A percentile compares a stretch with the other conserved stretches of the same genome.
Conservation (phyloP, 2,797 vertebrate genomes). For the Remorina albescens region DNA sequence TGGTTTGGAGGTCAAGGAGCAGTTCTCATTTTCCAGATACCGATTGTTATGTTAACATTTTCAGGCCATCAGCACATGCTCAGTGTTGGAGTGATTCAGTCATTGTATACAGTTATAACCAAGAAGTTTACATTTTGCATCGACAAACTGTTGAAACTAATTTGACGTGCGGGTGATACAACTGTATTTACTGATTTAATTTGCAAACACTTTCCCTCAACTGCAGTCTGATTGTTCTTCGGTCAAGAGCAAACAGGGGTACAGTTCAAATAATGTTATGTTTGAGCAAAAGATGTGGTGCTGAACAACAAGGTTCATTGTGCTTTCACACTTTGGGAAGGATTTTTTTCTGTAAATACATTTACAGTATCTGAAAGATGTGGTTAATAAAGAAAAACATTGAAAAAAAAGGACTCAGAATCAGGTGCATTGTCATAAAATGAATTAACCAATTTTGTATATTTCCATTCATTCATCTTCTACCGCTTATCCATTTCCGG, state of each 20-base stretch:
- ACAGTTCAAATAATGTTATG: background rate
- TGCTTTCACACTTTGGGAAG: background rate
- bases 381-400: background rate
- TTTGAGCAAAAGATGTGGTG: background rate
- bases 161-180: background rate
- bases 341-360: too few species aligned
- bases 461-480: too few species aligned
- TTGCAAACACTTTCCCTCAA: background rate
- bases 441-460: background rate
- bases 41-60: background rate
- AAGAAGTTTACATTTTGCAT: background rate
- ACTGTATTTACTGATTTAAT: background rate
- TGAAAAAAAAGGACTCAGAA: too few species aligned
- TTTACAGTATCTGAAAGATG: background rate
- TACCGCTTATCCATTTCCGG: too few species aligned
- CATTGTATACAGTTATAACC: background rate
- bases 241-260: conserved; percentile 1
- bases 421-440: background rate
- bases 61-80: background rate
- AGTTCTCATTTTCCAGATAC: background rate
- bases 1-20: conserved; percentile 26
- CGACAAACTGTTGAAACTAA: background rate
- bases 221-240: conserved; percentile 2
- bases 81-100: background rate
- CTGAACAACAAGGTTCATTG: background rate